Evolutionary conservation across 2,888 invertebrate genomes (phyloP).

Genomic region (Oscheius sp.): DNA sequence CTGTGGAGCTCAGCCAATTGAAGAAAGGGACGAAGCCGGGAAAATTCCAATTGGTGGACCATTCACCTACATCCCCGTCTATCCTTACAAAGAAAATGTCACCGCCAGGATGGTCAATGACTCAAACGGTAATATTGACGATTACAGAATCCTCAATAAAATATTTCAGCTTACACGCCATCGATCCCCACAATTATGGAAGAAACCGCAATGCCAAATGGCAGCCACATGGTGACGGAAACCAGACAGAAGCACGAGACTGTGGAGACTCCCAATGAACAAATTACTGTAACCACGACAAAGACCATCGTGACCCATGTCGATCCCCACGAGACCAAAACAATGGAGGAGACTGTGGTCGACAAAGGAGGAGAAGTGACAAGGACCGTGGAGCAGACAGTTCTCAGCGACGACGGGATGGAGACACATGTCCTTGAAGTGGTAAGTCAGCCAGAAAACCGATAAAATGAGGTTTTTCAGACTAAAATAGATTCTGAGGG

Average conservation of each 20-base stretch:
- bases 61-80: conserved; percentile 59
- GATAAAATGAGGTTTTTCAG: conserved; percentile 32
- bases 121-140: neutral
- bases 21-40: conserved; percentile 57
- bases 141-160: too few relatives aligned
- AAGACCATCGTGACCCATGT: conserved; percentile 52
- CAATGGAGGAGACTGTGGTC: conserved; percentile 55
- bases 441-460: conserved; percentile 14
- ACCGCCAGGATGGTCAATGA: conserved; percentile 9
- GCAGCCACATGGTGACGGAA: conserved; percentile 21
- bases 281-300: conserved; percentile 49
- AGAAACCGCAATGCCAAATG: conserved; percentile 20
- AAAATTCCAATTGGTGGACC: conserved; percentile 59
- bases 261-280: conserved; percentile 28
- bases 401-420: conserved; percentile 48
- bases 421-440: conserved; percentile 49
- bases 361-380: conserved; percentile 51
- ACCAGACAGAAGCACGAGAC: conserved; percentile 18
- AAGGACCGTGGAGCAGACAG: conserved; percentile 48
- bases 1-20: conserved; percentile 58
- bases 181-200: conserved; percentile 37
- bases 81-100: conserved; percentile 45
- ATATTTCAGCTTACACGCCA: conserved; percentile 23
- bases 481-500: conserved; percentile 47
- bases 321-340: conserved; percentile 50